Evolutionary conservation across 2,113 vertebrate species (phyloP), one percentile per base, ranked within the genome.

Genomic region (Cyprinodon tularosa): DNA sequence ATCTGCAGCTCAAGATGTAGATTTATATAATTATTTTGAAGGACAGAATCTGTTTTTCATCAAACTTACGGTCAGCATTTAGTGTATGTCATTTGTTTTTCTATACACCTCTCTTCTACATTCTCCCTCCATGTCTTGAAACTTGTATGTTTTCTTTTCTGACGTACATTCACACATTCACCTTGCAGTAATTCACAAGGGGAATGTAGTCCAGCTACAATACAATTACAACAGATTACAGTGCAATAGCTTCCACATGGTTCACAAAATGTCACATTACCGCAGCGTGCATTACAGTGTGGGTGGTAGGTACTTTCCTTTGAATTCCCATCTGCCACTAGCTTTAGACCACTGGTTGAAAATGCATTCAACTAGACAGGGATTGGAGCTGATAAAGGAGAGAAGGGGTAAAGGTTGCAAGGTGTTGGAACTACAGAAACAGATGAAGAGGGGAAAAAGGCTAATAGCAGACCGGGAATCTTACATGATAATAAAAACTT

Each of bases 171-270:
- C 48, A 22, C 68, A 74, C 12, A 37, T 42, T 53, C 50, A 68
- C 65, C 71, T 44, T 12, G 5, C 37, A 50, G 74, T 81, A 87
- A 88, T 88, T 73, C 90, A 86, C 85, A 66, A 76, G 83, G 29
- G 81, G 88, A 88, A 92, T 92, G 87, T 68, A 72, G 80, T 85
- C 79, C 91, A 88, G 88, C 78, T 89, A 80, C 84, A 83, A 88
- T 84, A 90, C 88, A 92, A 91, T 92, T 92, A 88, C 80, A 62
- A 84, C 83, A 91, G 86, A 92, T 90, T 92, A 91, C 80, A 87
- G 72, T 69, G 79, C 84, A 91, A 92, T 92, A 74, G 84, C 83
- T 91, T 92, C 91, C 91, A 92, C 88, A 90, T 92, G 91, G 84
- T 78, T 90, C 81, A 87, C 85, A 89, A 84, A 92, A 87, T 86